A percentile compares a stretch with the other conserved stretches of the same genome.
These are phyloP conservation scores for Leptoteleia sp. DNA, from an alignment of 1,140 invertebrate species.

Conservation along the genomic window DNA sequence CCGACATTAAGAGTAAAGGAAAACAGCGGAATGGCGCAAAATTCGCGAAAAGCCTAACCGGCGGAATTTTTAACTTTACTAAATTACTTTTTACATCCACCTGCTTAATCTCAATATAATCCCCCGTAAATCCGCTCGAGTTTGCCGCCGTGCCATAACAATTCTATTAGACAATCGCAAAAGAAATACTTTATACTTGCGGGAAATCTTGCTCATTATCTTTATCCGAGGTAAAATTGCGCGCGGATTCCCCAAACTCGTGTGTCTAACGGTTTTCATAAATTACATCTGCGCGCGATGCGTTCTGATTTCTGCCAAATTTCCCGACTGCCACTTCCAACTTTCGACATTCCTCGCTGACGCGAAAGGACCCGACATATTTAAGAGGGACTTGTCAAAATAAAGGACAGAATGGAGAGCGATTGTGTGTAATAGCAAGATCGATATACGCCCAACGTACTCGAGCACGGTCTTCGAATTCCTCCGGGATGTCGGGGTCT, in stretches of 20 bases:
- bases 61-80: slow-evolving; percentile 16
- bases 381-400: slow-evolving; percentile 67
- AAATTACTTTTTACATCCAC: slow-evolving; percentile 13
- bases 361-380: slow-evolving; percentile 50
- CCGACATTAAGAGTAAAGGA: neutral
- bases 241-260: too few species aligned
- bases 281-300: too few species aligned
- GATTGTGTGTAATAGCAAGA: slow-evolving; percentile 68
- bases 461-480: slow-evolving; percentile 62
- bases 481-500: slow-evolving; percentile 59
- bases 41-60: neutral
- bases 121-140: too few species aligned
- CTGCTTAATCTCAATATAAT: neutral
- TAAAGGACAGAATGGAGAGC: slow-evolving; percentile 67
- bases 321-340: too few species aligned
- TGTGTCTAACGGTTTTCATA: too few species aligned
- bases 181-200: too few species aligned
- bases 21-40: slow-evolving; percentile 1
- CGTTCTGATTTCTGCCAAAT: too few species aligned
- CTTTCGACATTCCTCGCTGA: slow-evolving; percentile 54
- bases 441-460: slow-evolving; percentile 57
- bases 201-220: too few species aligned
- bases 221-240: too few species aligned
- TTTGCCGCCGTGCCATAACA: too few species aligned
- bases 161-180: too few species aligned